These are phyloP conservation scores for Cotesia congregata DNA, from an alignment of 2,888 invertebrate species.

Conservation along the genomic window DNA sequence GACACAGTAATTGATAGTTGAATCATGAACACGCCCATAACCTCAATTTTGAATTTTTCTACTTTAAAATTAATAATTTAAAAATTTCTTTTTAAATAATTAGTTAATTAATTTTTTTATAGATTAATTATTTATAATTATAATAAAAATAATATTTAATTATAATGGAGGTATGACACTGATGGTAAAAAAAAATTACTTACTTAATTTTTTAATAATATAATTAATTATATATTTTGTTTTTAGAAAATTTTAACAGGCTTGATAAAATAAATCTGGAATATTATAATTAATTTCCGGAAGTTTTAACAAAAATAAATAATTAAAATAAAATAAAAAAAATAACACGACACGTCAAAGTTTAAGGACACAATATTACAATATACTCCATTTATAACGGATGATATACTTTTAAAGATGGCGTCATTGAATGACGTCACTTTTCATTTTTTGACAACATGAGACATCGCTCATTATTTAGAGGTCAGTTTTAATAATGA, in stretches of 20 bases:
- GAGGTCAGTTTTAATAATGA: not conserved
- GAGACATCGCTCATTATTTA: not conserved
- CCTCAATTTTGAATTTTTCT: not conserved
- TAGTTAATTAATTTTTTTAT: not conserved
- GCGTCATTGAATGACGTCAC: not conserved
- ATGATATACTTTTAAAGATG: not conserved
- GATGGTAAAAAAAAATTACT: no score
- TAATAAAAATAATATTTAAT: no score
- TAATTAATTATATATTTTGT: no score
- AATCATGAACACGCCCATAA: not conserved
- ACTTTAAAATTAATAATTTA: not conserved
- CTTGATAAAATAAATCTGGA: not conserved
- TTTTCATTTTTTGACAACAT: not conserved
- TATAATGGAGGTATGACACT: no score
- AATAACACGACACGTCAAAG: not conserved
- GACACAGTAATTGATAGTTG: constrained; percentile 30
- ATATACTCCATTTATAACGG: not conserved
- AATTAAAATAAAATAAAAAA: not conserved
- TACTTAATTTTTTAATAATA: no score
- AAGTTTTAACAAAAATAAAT: not conserved
- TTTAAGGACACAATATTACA: not conserved
- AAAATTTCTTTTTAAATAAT: not conserved
- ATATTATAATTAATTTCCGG: not conserved
- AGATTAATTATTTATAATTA: no score
- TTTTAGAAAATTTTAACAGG: no score